Base-by-base conservation (phyloP, 2,888 invertebrate species). In the Seira ritae region DNA sequence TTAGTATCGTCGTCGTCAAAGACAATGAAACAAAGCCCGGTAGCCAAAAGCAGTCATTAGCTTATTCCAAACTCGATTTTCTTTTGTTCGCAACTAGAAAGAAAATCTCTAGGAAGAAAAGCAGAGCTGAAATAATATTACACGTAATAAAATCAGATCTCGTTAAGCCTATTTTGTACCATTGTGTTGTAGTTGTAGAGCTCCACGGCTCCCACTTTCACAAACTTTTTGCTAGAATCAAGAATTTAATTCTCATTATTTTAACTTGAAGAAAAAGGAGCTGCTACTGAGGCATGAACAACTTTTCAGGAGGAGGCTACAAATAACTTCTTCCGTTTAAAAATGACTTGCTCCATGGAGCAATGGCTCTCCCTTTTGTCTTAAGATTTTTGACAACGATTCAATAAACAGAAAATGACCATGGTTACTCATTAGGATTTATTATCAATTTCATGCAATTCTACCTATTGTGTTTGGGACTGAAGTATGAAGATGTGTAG, bases 21-120 rank as follows among this genome's bases (percentile, higher is more conserved):
- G 65, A 79, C 78, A 79, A 79, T 69, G 78, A 72, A 77, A 77
- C 70, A 79, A 50, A 79, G 67, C 73, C 73, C 37, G 10, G 73
- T 73, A 73, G 73, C 80, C 62, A 73, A 31, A 67, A 80, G 67
- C 37, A 80, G 73, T 80, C 80, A 73, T 80, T 80, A 78, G 78
- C 71, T 79, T 69, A 37, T 68, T 68, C 68, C 31, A 31, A 31
- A 31, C 31, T 31, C 31, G 31, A 31, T 31, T 31, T 68, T 17
- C 37, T 15, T 68, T 68, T 68, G 68, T 68, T 69, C 46, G 15
- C 24, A 31, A 31, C 31, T 8, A 31, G 31, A 31, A 8, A 31
- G 8, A 8, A 31, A 17, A n/a, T n/a, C 1, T 31, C 31, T 31
- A 15, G 68, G 31, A 6, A 20, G 31, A n/a, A 65, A 65, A 65